Conservation (phyloP, 2,888 invertebrate species). For the Microctonus brassicae region DNA sequence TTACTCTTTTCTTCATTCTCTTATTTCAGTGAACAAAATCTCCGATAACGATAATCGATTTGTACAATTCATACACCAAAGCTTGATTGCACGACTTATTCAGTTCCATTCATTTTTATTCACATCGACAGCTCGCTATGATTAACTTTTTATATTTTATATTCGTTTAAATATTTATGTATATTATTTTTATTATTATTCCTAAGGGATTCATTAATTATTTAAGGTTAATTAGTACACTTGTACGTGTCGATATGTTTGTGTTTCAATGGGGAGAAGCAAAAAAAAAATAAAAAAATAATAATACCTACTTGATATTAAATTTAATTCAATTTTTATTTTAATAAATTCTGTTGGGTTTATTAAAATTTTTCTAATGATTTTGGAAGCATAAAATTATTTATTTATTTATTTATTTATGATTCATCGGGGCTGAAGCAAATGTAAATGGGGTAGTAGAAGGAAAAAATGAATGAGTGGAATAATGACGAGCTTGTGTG, state of each 20-base stretch:
- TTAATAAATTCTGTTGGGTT: no score
- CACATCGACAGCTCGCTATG: not conserved
- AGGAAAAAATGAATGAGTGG: not conserved
- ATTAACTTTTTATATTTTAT: not conserved
- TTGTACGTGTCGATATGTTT: not conserved
- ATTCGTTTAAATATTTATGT: no score
- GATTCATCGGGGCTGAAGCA: not conserved
- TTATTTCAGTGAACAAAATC: not conserved
- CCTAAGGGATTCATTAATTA: no score
- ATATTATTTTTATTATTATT: not conserved
- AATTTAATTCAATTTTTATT: no score
- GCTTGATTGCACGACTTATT: not conserved
- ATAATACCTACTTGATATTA: no score
- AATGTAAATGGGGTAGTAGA: not conserved
- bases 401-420: slow-evolving; percentile 10
- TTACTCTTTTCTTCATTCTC: slow-evolving; percentile 3
- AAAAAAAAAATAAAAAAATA: slow-evolving; percentile 31
- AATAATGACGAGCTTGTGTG: slow-evolving; percentile 42
- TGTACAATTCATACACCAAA: not conserved
- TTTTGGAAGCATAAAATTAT: no score
- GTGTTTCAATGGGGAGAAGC: not conserved
- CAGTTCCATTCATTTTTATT: not conserved
- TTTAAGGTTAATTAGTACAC: no score
- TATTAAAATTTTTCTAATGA: no score
- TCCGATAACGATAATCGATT: slow-evolving; percentile 22